A percentile compares a stretch with the other conserved stretches of the same genome.
Conservation (phyloP, 2,113 vertebrate genomes). For the Canis aureus region DNA sequence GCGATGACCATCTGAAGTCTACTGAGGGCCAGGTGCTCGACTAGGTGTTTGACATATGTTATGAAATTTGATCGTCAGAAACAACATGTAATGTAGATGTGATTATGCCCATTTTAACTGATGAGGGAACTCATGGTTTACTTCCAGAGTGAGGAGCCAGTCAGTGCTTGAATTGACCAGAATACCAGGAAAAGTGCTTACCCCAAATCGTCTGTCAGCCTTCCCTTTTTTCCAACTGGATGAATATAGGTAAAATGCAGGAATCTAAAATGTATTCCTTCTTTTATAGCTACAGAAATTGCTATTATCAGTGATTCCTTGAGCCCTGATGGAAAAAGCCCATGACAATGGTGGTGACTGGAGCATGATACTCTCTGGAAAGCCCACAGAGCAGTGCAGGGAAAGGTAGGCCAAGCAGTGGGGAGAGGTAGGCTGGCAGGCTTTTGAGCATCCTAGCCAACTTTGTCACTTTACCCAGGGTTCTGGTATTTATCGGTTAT, state of each 20-base stretch:
- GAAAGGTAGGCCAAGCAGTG: neutral
- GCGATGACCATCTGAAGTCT: neutral
- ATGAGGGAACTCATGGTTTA: neutral
- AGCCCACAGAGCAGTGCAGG: neutral
- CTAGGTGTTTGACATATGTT: neutral
- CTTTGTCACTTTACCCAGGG: neutral
- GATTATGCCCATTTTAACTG: neutral
- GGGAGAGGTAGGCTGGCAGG: neutral
- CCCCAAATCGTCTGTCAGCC: neutral
- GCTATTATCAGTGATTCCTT: neutral
- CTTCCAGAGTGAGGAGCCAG: neutral
- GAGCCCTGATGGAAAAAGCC: neutral
- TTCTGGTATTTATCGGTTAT: neutral
- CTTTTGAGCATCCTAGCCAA: too few species aligned
- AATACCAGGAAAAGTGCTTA: neutral
- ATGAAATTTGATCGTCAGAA: neutral
- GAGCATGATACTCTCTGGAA: neutral
- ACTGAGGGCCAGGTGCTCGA: neutral
- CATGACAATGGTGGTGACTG: accelerated
- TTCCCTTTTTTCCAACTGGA: neutral
- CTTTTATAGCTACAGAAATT: neutral
- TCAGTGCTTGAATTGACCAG: neutral
- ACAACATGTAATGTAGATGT: neutral
- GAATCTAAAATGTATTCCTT: neutral
- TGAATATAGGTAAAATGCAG: neutral